Conservation (phyloP, 2,113 vertebrate genomes). For the Amia ocellicauda region DNA sequence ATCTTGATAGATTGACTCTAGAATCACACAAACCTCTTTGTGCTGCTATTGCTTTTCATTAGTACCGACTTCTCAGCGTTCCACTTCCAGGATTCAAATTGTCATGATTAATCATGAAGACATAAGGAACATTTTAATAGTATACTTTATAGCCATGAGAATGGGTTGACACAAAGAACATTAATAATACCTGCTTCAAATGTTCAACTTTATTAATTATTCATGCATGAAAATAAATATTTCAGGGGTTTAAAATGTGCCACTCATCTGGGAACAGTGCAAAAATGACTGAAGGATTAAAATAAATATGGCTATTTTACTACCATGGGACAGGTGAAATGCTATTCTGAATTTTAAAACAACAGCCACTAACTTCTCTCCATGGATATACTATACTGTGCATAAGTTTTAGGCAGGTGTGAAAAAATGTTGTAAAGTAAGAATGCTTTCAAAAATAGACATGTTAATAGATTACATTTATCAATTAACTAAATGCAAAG, state of each 20-base stretch:
- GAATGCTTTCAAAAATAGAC: too few species aligned
- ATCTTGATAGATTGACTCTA: not conserved
- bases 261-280: slow-evolving; percentile 6
- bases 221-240: slow-evolving; percentile 10
- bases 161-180: not conserved
- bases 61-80: not conserved
- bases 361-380: too few species aligned
- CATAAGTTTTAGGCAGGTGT: too few species aligned
- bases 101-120: not conserved
- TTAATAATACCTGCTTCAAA: slow-evolving; percentile 4
- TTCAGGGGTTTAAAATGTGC: slow-evolving; percentile 3
- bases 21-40: not conserved
- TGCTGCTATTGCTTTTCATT: not conserved
- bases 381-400: too few species aligned
- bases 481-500: too few species aligned
- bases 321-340: not conserved
- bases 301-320: not conserved
- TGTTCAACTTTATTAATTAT: slow-evolving; percentile 11
- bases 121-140: not conserved
- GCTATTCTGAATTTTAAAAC: not conserved
- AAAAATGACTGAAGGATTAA: not conserved
- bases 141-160: not conserved
- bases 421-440: too few species aligned
- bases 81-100: not conserved
- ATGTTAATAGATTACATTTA: too few species aligned